Evolutionary conservation across 2,888 invertebrate genomes (phyloP), one percentile per base, ranked within the genome.

Genomic region (Silvanus unidentatus): DNA sequence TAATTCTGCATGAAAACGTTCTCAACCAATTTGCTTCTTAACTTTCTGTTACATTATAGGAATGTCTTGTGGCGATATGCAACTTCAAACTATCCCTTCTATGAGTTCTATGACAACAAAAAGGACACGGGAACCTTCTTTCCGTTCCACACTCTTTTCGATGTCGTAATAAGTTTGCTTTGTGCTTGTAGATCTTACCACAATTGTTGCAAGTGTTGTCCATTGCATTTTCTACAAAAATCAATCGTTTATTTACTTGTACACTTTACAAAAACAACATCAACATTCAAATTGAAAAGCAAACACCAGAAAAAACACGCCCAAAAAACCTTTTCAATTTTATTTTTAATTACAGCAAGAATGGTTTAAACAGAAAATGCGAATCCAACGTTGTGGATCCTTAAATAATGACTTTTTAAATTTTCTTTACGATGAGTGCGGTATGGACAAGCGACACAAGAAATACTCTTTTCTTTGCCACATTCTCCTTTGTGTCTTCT

Each of bases 151-250:
- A 48, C 34, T 46, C 48, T 37, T 42, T 54, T 16, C 40, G 36
- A 40, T 56, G 55, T 14, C 53, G 43, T 15, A 37, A 44, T 37
- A 56, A 42, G 34, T 53, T 54, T 2, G 46, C 49, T 13, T 48
- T 45, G 2, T 41, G 39, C 2, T 53, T 48, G 15, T 52, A 53
- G 3, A 29, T 34, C 37, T 47, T 53, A 8, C 46, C 47, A 37
- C 53, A 57, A 15, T 49, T 44, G 16, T 40, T n/a, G n/a, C n/a
- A 43, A 32, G 45, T 48, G 14, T 47, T 9, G 8, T n/a, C n/a
- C n/a, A n/a, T n/a, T n/a, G n/a, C n/a, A n/a, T n/a, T n/a, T n/a
- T n/a, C n/a, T n/a, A n/a, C n/a, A n/a, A n/a, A n/a, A n/a, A n/a
- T n/a, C n/a, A n/a, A n/a, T n/a, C n/a, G n/a, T n/a, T n/a, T n/a